These are phyloP conservation scores for Platalea minor DNA, from an alignment of 2,797 vertebrate genomes.

Conservation along the genomic window DNA sequence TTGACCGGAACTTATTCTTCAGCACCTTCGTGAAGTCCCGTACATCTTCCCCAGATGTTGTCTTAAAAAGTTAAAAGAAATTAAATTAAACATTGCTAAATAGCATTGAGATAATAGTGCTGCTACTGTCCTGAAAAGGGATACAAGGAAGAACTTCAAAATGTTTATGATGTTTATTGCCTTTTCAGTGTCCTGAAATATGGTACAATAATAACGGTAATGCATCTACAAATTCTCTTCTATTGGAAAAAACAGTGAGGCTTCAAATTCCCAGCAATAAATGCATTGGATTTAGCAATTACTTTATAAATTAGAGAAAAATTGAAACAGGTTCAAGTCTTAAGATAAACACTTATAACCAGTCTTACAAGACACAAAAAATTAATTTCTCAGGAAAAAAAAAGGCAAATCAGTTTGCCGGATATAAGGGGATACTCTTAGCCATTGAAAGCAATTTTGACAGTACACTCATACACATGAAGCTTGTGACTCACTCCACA, in stretches of 20 bases:
- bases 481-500: not conserved
- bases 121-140: not conserved
- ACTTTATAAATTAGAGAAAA: not conserved
- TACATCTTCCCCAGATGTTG: slow-evolving; percentile 97
- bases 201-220: not conserved
- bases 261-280: not conserved
- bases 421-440: not conserved
- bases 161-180: not conserved
- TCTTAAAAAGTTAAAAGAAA: slow-evolving; percentile 73
- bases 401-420: not conserved
- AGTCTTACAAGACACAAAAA: not conserved
- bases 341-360: not conserved
- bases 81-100: not conserved
- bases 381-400: not conserved
- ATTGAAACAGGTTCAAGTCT: not conserved
- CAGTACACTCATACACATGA: not conserved
- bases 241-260: not conserved
- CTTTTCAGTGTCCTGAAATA: not conserved
- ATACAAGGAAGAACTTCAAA: not conserved
- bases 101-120: not conserved
- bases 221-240: not conserved
- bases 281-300: not conserved
- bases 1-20: slow-evolving; percentile 98
- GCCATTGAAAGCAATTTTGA: not conserved
- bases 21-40: slow-evolving; percentile 97